Evolutionary conservation across 2,797 vertebrate species (phyloP).

Genomic region (Odontamblyopus lacepedii): DNA sequence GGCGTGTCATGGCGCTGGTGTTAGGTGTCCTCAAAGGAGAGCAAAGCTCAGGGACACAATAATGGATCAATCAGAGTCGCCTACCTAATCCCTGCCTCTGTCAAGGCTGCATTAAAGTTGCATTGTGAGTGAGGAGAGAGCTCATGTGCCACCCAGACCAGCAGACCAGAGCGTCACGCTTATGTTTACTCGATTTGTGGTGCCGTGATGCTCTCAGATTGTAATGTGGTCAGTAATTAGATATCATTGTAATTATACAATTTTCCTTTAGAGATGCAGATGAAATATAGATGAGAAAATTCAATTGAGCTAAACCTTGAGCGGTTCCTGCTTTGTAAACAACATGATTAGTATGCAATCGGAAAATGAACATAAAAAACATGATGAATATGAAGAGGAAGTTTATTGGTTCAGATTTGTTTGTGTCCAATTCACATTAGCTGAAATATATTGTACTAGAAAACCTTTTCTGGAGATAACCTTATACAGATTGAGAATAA

Average conservation of each 20-base stretch:
- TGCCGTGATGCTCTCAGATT: slow-evolving; percentile 11
- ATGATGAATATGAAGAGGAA: no score
- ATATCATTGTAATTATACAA: slow-evolving; percentile 24
- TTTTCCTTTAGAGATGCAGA: slow-evolving; percentile 13
- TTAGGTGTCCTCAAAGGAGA: slow-evolving; percentile 55
- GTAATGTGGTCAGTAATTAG: slow-evolving; percentile 14
- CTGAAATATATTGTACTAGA: not conserved
- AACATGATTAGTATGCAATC: not conserved
- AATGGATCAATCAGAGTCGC: slow-evolving; percentile 43
- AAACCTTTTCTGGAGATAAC: not conserved
- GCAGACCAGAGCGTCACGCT: slow-evolving; percentile 24
- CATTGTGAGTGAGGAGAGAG: slow-evolving; percentile 44
- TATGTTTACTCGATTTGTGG: slow-evolving; percentile 17
- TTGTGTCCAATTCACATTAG: not conserved
- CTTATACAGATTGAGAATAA: not conserved
- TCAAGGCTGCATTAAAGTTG: slow-evolving; percentile 66
- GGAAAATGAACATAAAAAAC: not conserved
- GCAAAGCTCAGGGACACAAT: slow-evolving; percentile 39
- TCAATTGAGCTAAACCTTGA: slow-evolving; percentile 5
- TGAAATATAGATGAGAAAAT: not conserved
- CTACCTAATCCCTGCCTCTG: slow-evolving; percentile 47
- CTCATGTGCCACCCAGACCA: slow-evolving; percentile 37
- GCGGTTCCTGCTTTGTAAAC: slow-evolving; percentile 5
- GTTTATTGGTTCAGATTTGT: not conserved
- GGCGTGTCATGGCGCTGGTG: slow-evolving; percentile 46